Evolutionary conservation across 2,797 vertebrate genomes (phyloP), one percentile per base, ranked within the genome.

Genomic region (Gymnodraco acuticeps): DNA sequence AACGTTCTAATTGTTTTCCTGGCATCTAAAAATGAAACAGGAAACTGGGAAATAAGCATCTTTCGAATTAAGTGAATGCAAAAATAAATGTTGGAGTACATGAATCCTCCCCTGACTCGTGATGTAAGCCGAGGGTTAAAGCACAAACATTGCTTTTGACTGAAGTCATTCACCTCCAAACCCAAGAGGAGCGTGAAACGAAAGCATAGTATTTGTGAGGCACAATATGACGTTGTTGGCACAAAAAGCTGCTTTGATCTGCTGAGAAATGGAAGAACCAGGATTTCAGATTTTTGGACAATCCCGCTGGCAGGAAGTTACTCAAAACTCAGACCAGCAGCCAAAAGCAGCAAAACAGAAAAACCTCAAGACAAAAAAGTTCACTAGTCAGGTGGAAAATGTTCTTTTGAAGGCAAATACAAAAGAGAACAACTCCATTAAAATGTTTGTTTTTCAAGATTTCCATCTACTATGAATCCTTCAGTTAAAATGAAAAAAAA

Each of bases 281-380:
- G 53, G 42, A 78, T 81, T 82, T 79, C 64, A 74, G 41, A 64
- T 31, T 53, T 3, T 56, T 69, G 64, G 67, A 72, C 14, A 74
- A 33, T 62, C 64, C 59, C 3, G 0, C 33, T 61, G 20, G 67
- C 58, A 38, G 8, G 33, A 45, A 10, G 14, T 72, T 74, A 73
- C 61, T 68, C 41, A 78, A 61, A 58, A 64, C 45, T 61, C 61
- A 70, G 50, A 73, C 27, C 48, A 47, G 67, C 62, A 78, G 83
- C 65, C 64, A 82, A 86, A 78, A 79, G 46, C 14, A 72, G 56
- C 55, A 69, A 20, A 66, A 50, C 47, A 68, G 54, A 42, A 64
- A 63, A 7, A 31, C 17, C 60, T 38, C 5, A 4, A 31, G 20
- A 23, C 20, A 5, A 17, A 5, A 17, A 45, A 46, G 19, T 54